These are phyloP conservation scores for Sebastes schlegelii DNA, from an alignment of 2,113 vertebrate genomes.

Conservation along the genomic window DNA sequence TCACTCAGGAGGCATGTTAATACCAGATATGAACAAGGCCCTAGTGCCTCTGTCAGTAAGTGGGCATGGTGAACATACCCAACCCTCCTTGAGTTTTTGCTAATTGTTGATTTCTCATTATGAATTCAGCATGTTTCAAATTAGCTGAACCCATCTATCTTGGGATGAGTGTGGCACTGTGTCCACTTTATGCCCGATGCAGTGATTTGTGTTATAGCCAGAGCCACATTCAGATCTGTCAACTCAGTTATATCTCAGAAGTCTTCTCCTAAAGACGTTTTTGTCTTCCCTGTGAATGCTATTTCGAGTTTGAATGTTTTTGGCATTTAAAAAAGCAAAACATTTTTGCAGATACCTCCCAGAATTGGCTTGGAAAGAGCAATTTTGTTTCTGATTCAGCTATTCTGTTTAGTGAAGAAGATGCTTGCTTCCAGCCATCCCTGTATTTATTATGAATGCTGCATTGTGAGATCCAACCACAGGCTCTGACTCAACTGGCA, in stretches of 20 bases:
- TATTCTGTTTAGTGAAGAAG: neutral
- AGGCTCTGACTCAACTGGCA: slow-evolving; percentile 18
- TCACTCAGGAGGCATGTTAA: no score
- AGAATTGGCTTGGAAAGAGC: neutral
- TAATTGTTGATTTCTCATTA: neutral
- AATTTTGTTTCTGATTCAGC: neutral
- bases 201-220: neutral
- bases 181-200: neutral
- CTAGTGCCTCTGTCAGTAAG: neutral
- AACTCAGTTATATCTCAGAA: neutral
- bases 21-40: no score
- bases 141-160: neutral
- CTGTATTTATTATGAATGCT: neutral
- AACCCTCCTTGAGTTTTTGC: neutral
- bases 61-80: neutral
- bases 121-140: neutral
- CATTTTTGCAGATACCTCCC: neutral
- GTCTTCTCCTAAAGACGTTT: neutral
- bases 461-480: neutral
- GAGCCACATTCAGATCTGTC: neutral
- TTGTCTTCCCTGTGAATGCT: neutral
- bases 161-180: neutral
- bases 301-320: neutral
- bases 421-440: neutral
- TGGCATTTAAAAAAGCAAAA: neutral